Percentiles rank a stretch among this genome's conserved stretches.
These are phyloP conservation scores for Eospalax fontanierii DNA, from an alignment of 2,797 vertebrate genomes.

Conservation along the genomic window DNA sequence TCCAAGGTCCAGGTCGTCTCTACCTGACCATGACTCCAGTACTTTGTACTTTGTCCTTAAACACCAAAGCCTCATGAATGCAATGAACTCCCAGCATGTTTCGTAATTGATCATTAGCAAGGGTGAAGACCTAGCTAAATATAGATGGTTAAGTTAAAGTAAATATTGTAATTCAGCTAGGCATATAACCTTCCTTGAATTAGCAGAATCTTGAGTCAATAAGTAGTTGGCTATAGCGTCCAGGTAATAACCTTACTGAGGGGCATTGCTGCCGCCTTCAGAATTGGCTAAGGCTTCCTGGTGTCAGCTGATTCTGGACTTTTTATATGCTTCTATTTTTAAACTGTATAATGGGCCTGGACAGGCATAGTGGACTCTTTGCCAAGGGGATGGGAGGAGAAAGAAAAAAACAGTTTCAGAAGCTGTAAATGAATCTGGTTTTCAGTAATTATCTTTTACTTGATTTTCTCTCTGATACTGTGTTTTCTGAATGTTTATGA, in stretches of 20 bases:
- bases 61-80: neutral
- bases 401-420: neutral
- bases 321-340: constrained; percentile 70
- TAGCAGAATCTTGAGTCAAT: constrained; percentile 67
- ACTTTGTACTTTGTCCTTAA: constrained; percentile 6
- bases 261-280: neutral
- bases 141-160: constrained; percentile 27
- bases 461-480: neutral
- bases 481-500: constrained; percentile 2
- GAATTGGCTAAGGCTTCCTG: neutral
- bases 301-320: constrained; percentile 29
- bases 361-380: neutral
- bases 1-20: neutral
- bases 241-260: neutral
- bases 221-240: neutral
- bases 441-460: constrained; percentile 34
- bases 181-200: neutral
- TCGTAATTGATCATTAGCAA: constrained; percentile 59
- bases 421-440: neutral
- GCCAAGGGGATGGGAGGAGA: neutral
- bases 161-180: neutral
- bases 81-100: neutral
- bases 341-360: constrained; percentile 23
- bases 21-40: neutral
- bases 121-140: neutral